Evolutionary conservation across 2,888 invertebrate genomes (phyloP).

Genomic region (Glyphotaelius pellucidus): DNA sequence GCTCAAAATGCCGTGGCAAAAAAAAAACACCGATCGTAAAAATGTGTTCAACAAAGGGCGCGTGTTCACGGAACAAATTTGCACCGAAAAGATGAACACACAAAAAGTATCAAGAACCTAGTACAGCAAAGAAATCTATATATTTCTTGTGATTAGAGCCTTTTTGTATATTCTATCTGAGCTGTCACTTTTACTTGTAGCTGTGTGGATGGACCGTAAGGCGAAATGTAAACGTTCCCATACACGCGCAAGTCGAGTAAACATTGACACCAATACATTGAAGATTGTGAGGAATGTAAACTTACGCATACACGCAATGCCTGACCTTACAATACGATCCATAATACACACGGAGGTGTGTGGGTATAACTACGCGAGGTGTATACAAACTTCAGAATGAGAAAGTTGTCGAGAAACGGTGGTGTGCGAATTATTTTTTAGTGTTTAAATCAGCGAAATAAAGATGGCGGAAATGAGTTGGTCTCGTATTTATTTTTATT

Average conservation of each 20-base stretch:
- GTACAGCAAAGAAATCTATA: neutral
- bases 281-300: constrained; percentile 57
- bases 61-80: constrained; percentile 28
- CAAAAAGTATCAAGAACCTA: neutral
- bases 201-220: constrained; percentile 30
- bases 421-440: constrained; percentile 11
- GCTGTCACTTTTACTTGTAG: constrained; percentile 24
- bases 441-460: neutral
- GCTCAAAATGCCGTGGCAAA: constrained; percentile 21
- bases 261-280: constrained; percentile 42
- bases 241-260: constrained; percentile 55
- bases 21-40: neutral
- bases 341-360: constrained; percentile 52
- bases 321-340: constrained; percentile 58
- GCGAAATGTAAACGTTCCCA: constrained; percentile 55
- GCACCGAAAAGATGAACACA: neutral
- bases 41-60: constrained; percentile 44
- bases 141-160: neutral
- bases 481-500: too few relatives aligned
- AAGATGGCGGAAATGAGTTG: neutral
- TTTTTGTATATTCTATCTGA: constrained; percentile 26
- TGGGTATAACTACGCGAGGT: constrained; percentile 37
- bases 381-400: constrained; percentile 56
- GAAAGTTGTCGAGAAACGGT: constrained; percentile 35
- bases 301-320: constrained; percentile 56